Evolutionary conservation across 2,797 vertebrate species (phyloP).

Genomic region (Phalloptychus januarius): DNA sequence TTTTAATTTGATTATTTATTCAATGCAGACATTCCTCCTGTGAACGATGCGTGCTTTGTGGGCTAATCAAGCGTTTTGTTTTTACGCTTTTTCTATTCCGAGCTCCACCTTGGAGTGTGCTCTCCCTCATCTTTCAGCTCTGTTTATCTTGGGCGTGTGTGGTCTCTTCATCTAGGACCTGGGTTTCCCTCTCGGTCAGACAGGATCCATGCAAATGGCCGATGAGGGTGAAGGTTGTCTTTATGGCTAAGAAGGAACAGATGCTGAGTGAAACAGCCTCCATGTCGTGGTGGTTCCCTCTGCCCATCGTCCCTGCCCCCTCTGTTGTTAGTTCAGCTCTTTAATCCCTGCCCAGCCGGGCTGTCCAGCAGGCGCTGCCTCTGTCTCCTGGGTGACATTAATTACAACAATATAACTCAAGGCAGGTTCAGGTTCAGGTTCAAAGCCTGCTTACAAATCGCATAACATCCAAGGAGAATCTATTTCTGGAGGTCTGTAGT

Average conservation of each 20-base stretch:
- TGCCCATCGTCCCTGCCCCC: conserved; percentile 62
- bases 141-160: conserved; percentile 61
- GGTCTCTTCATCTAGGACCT: conserved; percentile 47
- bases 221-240: conserved; percentile 59
- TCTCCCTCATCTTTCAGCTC: conserved; percentile 30
- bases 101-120: conserved; percentile 7
- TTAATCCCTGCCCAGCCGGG: conserved; percentile 55
- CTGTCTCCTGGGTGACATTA: conserved; percentile 37
- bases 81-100: conserved; percentile 3
- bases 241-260: conserved; percentile 77
- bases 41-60: conserved; percentile 9
- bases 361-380: conserved; percentile 56
- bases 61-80: background rate
- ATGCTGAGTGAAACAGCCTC: conserved; percentile 71
- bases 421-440: conserved; percentile 22
- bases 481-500: background rate
- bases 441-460: background rate
- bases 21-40: background rate
- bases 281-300: conserved; percentile 70
- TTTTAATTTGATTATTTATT: background rate
- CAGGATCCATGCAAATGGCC: conserved; percentile 62
- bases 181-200: conserved; percentile 50
- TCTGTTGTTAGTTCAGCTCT: conserved; percentile 62
- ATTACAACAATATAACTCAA: conserved; percentile 28
- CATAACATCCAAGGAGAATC: background rate